Conservation (phyloP, 1,140 invertebrate species). For the Cydia amplana region DNA sequence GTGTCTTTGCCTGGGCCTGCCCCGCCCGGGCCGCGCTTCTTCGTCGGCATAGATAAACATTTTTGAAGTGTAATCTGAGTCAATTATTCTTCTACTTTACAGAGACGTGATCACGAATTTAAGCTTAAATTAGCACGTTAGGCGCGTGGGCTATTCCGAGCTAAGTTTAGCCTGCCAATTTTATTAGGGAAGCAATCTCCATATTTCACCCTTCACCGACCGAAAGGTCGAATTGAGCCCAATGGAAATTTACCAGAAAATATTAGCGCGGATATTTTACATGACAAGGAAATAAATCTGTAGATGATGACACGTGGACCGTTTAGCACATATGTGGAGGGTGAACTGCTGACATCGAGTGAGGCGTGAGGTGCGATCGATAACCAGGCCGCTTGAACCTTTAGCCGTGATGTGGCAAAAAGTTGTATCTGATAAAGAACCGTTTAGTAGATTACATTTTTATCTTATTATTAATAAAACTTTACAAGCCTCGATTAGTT, state of each 20-base stretch:
- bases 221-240: slow-evolving; percentile 32
- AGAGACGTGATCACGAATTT: not conserved
- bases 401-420: not conserved
- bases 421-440: not conserved
- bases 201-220: slow-evolving; percentile 36
- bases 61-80: not conserved
- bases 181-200: slow-evolving; percentile 40
- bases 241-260: slow-evolving; percentile 31
- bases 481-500: too few relatives aligned
- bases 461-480: too few relatives aligned
- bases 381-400: slow-evolving; percentile 62
- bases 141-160: not conserved
- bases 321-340: slow-evolving; percentile 67
- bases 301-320: slow-evolving; percentile 49
- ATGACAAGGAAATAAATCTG: slow-evolving; percentile 44
- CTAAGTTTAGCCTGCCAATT: slow-evolving; percentile 31
- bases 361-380: slow-evolving; percentile 73
- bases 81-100: not conserved
- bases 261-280: slow-evolving; percentile 21
- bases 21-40: too few relatives aligned
- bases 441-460: too few relatives aligned
- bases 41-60: too few relatives aligned
- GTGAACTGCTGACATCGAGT: slow-evolving; percentile 64
- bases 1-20: too few relatives aligned
- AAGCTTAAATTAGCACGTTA: not conserved